Evolutionary conservation across 2,888 invertebrate genomes (phyloP), one percentile per base, ranked within the genome.

Genomic region (Lasioglossum villosulum): DNA sequence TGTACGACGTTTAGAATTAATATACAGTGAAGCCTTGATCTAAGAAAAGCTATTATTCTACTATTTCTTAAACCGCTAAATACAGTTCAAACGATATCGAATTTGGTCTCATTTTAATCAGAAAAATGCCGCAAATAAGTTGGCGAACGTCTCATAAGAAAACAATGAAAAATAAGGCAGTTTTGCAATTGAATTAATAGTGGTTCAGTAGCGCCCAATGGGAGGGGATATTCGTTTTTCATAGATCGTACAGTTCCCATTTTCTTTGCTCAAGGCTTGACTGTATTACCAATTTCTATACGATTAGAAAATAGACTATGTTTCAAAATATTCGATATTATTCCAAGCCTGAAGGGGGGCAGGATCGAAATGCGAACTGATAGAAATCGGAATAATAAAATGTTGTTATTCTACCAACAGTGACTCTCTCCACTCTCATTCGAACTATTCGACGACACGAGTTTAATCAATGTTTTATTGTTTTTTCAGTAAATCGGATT

Each of bases 291-390:
- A 23, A 52, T 73, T 73, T 73, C 48, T 70, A 52, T 76, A 70
- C 23, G 19, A 30, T n/a, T 34, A 34, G 34, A 68, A 34, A 34
- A 10, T 70, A 39, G 56, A n/a, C 23, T 70, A 70, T 34, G 68
- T 68, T 70, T 42, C 30, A 66, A 74, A 68, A 71, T 78, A 71
- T 72, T 70, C 59, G 56, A 75, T 34, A 39, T 42, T 77, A 63
- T 76, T 75, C 70, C 77, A 83, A 83, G 75, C 75, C 68, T 71
- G 63, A 78, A 56, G 74, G 66, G 63, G 66, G 63, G 4, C 71
- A 66, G 59, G 72, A 86, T 42, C 77, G 70, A 85, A 63, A 48
- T 52, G 79, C 70, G 74, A 86, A 82, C 77, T 75, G 59, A 76
- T 83, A 75, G 56, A n/a, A 63, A 16, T 39, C 10, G 56, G n/a